Conservation (phyloP, 2,113 vertebrate species). For the Burhinus bistriatus region DNA sequence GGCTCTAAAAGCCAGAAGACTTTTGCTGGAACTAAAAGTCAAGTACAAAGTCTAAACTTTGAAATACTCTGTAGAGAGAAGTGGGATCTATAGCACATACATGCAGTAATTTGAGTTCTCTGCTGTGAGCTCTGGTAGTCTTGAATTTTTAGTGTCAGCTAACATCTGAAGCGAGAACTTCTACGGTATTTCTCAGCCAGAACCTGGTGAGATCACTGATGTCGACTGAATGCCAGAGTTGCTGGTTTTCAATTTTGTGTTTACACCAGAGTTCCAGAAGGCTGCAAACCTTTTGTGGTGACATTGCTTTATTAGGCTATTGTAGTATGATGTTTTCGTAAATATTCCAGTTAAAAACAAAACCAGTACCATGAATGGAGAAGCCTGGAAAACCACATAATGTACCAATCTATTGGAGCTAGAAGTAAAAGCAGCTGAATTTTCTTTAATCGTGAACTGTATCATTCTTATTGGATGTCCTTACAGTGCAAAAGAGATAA, state of each 20-base stretch:
- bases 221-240: background rate
- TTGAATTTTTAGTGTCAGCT: background rate
- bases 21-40: background rate
- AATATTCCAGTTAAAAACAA: conserved; percentile 5
- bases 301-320: conserved; percentile 36
- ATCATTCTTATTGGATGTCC: background rate
- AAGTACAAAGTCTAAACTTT: background rate
- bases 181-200: background rate
- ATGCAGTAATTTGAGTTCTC: background rate
- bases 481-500: background rate
- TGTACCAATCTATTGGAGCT: background rate
- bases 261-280: background rate
- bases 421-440: background rate
- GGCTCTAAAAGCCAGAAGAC: conserved; percentile 21
- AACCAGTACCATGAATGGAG: background rate
- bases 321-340: background rate
- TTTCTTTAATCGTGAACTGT: background rate
- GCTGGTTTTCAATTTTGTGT: background rate
- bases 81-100: background rate
- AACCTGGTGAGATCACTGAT: background rate
- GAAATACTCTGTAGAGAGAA: background rate
- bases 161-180: background rate
- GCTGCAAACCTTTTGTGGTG: background rate
- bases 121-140: background rate
- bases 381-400: background rate